phyloP scores from a whole-genome alignment of 53 echinoderm and acorn worm species.

The Zoroaster sp. region DNA sequence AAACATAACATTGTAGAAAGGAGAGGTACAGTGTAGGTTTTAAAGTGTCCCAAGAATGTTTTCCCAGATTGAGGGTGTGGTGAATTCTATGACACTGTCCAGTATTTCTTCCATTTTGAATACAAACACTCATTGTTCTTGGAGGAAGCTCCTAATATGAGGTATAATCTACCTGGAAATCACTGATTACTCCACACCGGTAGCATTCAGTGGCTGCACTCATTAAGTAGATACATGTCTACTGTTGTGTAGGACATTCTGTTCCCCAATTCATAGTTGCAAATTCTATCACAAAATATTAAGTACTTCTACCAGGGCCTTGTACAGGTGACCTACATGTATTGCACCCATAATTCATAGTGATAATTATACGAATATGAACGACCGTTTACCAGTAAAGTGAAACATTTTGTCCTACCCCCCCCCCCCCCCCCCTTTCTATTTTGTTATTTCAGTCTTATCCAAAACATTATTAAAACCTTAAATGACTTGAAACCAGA shows the following conservation, averaged over 20 bases:
- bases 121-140: slow-evolving; percentile 34
- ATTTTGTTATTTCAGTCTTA: background rate
- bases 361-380: no score
- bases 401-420: background rate
- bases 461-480: no score
- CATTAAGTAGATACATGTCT: background rate
- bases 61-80: no score
- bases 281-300: no score
- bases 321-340: no score
- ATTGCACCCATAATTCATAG: no score
- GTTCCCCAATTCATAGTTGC: background rate
- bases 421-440: background rate
- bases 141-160: slow-evolving; percentile 41
- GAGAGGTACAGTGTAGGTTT: no score
- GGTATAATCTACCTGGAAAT: slow-evolving; percentile 28
- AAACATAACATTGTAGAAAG: no score
- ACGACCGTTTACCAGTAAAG: no score
- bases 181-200: background rate
- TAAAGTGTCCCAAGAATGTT: no score
- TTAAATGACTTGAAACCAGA: no score
- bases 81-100: background rate
- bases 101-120: background rate
- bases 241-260: background rate
- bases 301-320: no score
- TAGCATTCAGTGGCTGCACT: background rate